phyloP scores from a whole-genome alignment of 2,888 invertebrate species.

The Leptopilina syphax region DNA sequence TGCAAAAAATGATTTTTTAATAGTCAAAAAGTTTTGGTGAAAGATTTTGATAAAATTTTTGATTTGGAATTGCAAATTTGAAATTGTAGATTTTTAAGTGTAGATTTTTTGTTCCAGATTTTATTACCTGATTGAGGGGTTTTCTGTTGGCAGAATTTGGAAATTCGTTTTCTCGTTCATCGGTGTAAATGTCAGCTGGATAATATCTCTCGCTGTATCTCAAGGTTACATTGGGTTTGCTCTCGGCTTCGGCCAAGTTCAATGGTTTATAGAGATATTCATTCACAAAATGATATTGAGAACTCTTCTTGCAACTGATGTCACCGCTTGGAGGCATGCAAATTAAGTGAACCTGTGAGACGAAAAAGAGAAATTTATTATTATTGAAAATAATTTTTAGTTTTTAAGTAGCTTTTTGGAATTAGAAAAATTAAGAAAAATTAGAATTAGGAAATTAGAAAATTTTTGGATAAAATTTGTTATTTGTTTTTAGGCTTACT shows the following conservation, averaged over 20 bases:
- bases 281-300: conserved; percentile 94
- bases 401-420: no score
- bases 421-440: no score
- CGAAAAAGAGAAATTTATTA: conserved; percentile 22
- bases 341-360: conserved; percentile 91
- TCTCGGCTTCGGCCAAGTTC: conserved; percentile 89
- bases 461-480: no score
- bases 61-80: no score
- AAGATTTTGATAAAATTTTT: no score
- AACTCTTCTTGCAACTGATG: conserved; percentile 92
- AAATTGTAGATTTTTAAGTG: no score
- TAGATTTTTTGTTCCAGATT: background rate
- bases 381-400: conserved; percentile 38
- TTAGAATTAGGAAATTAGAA: no score
- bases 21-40: no score
- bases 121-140: conserved; percentile 60
- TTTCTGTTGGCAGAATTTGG: conserved; percentile 67
- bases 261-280: conserved; percentile 94
- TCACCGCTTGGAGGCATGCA: conserved; percentile 95
- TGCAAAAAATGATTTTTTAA: no score
- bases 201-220: conserved; percentile 91
- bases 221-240: conserved; percentile 86
- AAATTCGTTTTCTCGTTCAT: conserved; percentile 71
- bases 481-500: conserved; percentile 75
- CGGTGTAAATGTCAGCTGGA: conserved; percentile 85